A percentile compares a stretch with the other conserved stretches of the same genome.
phyloP scores from a whole-genome alignment of 1,140 invertebrate genomes.

The Triops cancriformis region DNA sequence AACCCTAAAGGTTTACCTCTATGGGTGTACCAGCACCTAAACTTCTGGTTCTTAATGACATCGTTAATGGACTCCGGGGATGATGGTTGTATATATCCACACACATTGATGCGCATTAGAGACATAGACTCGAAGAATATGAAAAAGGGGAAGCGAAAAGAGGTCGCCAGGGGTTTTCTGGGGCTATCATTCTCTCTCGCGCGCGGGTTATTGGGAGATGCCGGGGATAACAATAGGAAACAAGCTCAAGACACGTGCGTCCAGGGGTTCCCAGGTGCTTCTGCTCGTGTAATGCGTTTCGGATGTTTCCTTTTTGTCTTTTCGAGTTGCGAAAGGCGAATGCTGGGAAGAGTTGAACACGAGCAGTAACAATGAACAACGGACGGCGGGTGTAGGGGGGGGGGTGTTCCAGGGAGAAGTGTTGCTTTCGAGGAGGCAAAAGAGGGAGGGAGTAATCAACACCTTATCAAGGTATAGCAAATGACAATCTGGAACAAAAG shows the following conservation, averaged over 20 bases:
- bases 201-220: not conserved
- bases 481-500: conserved; percentile 6
- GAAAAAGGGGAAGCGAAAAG: not conserved
- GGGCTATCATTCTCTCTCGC: no score
- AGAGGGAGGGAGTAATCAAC: not conserved
- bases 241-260: not conserved
- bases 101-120: not conserved
- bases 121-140: not conserved
- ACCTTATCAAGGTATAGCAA: not conserved
- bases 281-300: not conserved
- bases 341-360: not conserved
- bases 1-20: not conserved
- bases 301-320: not conserved
- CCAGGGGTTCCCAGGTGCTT: not conserved
- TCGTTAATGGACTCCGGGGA: not conserved
- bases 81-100: not conserved
- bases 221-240: not conserved
- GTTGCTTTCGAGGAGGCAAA: not conserved
- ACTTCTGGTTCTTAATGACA: not conserved
- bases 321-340: not conserved
- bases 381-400: not conserved
- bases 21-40: not conserved
- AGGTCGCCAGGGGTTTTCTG: not conserved
- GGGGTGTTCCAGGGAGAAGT: not conserved
- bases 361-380: not conserved